Evolutionary conservation across 2,113 vertebrate genomes (phyloP).

Genomic region (Oreochromis niloticus): DNA sequence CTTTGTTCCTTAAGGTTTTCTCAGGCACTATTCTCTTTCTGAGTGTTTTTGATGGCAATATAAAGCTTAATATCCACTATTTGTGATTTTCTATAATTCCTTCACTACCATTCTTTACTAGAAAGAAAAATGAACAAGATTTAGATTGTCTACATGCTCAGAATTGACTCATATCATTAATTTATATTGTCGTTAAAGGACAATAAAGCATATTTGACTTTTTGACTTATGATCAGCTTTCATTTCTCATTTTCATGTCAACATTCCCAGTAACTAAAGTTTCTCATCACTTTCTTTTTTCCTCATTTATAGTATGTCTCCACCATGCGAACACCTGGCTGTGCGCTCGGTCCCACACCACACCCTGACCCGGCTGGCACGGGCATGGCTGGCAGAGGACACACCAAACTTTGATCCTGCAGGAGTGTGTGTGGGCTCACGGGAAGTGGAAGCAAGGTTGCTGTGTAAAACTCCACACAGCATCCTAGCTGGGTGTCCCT

Average conservation of each 20-base stretch:
- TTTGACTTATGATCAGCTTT: not conserved
- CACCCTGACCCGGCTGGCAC: slow-evolving; percentile 64
- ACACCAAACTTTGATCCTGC: slow-evolving; percentile 74
- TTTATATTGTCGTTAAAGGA: not conserved
- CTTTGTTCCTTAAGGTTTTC: not conserved
- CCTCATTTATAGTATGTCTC: slow-evolving; percentile 23
- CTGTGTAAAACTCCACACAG: slow-evolving; percentile 75
- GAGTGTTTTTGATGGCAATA: not conserved
- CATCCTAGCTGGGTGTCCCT: slow-evolving; percentile 77
- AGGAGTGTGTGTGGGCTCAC: slow-evolving; percentile 68
- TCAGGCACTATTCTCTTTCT: not conserved
- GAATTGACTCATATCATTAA: not conserved
- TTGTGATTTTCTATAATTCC: too few species aligned
- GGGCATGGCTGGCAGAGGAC: slow-evolving; percentile 81
- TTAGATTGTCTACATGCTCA: not conserved
- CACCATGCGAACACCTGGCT: not conserved
- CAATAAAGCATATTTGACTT: not conserved
- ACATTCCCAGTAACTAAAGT: not conserved
- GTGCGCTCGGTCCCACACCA: slow-evolving; percentile 60
- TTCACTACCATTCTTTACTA: rapidly evolving
- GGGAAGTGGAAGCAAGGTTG: slow-evolving; percentile 53
- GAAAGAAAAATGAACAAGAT: not conserved
- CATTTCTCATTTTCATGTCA: not conserved
- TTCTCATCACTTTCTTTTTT: not conserved
- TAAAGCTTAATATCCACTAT: not conserved